phyloP scores from a whole-genome alignment of 2,797 vertebrate genomes.

The Pagetopsis macropterus region DNA sequence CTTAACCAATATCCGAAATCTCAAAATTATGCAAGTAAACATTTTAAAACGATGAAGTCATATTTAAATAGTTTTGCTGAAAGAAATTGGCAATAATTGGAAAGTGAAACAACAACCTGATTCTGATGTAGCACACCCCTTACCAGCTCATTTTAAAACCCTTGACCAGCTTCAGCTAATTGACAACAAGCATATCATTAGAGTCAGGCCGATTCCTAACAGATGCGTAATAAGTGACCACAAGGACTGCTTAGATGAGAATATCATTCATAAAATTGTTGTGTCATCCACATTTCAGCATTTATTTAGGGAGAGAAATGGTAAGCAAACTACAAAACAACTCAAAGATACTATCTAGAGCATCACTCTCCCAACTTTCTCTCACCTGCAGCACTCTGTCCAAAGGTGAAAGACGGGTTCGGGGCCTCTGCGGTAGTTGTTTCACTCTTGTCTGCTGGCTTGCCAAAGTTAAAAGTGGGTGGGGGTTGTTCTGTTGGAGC shows the following conservation, averaged over 20 bases:
- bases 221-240: no score
- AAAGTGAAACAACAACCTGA: background rate
- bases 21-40: background rate
- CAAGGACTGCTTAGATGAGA: no score
- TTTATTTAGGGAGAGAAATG: background rate
- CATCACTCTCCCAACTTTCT: background rate
- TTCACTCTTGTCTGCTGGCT: conserved; percentile 75
- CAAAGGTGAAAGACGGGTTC: conserved; percentile 85
- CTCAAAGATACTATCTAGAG: no score
- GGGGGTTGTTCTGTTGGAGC: conserved; percentile 81
- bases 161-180: no score
- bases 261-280: background rate
- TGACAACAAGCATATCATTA: no score
- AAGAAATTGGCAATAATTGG: background rate
- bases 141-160: no score
- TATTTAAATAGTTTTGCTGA: background rate
- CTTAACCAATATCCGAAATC: no score
- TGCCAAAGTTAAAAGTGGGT: conserved; percentile 78
- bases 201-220: no score
- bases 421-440: conserved; percentile 65
- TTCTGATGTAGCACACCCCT: no score
- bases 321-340: background rate
- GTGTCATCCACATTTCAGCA: background rate
- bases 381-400: conserved; percentile 84
- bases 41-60: no score